Base-by-base conservation (phyloP, 2,113 vertebrate species). In the Hippocampus abdominalis region DNA sequence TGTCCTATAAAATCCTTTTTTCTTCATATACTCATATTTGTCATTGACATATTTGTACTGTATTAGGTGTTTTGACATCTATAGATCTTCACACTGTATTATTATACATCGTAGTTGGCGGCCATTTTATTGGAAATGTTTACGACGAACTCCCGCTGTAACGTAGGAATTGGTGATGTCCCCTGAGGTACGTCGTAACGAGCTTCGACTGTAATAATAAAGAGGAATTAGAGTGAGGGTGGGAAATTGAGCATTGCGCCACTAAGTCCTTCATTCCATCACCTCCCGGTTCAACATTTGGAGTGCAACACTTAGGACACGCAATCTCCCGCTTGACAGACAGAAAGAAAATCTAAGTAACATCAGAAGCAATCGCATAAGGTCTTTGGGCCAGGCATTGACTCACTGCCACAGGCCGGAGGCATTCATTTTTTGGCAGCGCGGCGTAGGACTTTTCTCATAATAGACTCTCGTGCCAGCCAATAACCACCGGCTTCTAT, bases 401-500 rank as follows among this genome's bases (percentile, higher is more conserved):
- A 44, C 63, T 64, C 42, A 64, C 40, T 27, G 42, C 36, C 63
- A 64, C 23, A 64, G 23, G 63, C 63, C 63, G 9, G 63, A 68
- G 32, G 66, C 66, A 54, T 36, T 68, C 29, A 32, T 48, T 51
- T 54, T 48, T 68, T 68, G 66, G 66, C 66, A 53, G 21, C 18
- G 49, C 32, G 6, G 40, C 3, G 21, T 7, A 46, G 23, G 42
- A 27, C 29, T 68, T 53, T 29, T 56, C 25, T 29, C 68, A 68
- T 68, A 60, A 63, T 18, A 64, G 21, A 76, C 74, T 81, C 69
- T 86, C 69, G 71, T 80, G 80, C 73, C 73, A 74, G 73, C 75
- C 66, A 66, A 67, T 53, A 71, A 80, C 71, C 77, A 78, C 76
- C 80, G 63, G 81, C 63, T 82, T 85, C 84, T 89, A 84, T 87